Base-by-base conservation (phyloP, 1,140 invertebrate species). In the Saxidomus purpurata region DNA sequence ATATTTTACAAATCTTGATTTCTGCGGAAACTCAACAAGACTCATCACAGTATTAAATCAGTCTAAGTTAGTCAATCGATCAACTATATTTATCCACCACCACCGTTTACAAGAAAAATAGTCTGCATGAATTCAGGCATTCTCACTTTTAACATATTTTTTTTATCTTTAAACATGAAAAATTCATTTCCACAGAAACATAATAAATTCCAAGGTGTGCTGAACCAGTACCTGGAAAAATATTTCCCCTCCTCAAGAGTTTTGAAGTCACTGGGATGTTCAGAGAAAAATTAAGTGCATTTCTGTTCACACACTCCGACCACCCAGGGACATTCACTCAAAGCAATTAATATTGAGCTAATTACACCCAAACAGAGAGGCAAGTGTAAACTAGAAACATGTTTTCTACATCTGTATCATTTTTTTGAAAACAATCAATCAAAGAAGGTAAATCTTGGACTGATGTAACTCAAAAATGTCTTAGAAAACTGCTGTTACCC, bases 131-230 rank as follows among this genome's bases (percentile, higher is more conserved):
- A 63, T 8, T 63, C 22, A 63, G 19, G 19, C 15, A 22, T 59
- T 59, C n/a, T 4, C 8, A 63, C 22, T 22, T 55, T 15, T 63
- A 22, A 28, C 1, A 28, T 9, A 63, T 28, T 63, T 63, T 59
- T 59, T 63, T 28, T 63, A 25, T 25, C 25, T n/a, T 63, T 63
- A 28, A 28, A 63, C 59, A 63, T 63, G 59, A 63, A 63, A 63
- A 9, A n/a, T 28, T 63, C 59, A 63, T 63, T 63, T 28, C 59
- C 52, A 28, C 25, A 25, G 25, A 63, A 63, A 63, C 59, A 25
- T n/a, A 28, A 63, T 63, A 6, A 63, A 63, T 63, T 63, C 25
- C 8, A 28, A 63, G 25, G n/a, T 63, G 59, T 28, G 15, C 59
- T 28, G 59, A 19, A 28, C 59, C 3, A n/a, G 59, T 28, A 63